Base-by-base conservation (phyloP, 2,113 vertebrate species). In the Emydocephalus ijimae region DNA sequence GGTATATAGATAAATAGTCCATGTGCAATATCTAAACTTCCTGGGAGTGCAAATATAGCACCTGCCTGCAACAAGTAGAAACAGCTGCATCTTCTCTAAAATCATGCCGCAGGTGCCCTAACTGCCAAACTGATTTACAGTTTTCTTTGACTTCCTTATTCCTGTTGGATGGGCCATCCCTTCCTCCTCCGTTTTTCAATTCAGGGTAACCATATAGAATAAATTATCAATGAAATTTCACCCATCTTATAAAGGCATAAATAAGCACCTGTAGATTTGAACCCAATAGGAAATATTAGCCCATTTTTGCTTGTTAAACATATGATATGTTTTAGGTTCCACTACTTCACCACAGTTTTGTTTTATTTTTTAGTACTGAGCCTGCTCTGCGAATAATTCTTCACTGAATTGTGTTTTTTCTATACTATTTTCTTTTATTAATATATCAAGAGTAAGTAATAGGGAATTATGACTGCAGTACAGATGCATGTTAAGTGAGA, bases 371-470 rank as follows among this genome's bases (percentile, higher is more conserved):
- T 98, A 98, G 97, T 96, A 52, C 96, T 97, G 98, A 96, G 95
- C 97, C 97, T 96, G 96, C 96, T 95, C 96, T 98, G 93, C 95
- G 95, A 94, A 98, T 98, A 96, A 97, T 98, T 97, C 97, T 98
- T 95, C 96, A 98, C 94, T 98, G 97, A 97, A 48, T 94, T 96
- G 55, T 57, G 18, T 95, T 95, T 96, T 96, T 96, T 95, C 96
- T 95, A 93, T 96, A 93, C 95, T 94, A 92, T 96, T 91, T 96
- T 90, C 5, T 50, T 90, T 90, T 55, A 97, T 98, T 96, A 14
- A 93, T 94, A 96, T 97, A 94, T 92, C 96, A 96, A 96, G 96
- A 97, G 98, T 98, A 98, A 98, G 98, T 98, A 98, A 94, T 94
- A 97, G 96, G 94, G 87, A 91, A 94, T 94, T 95, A 90, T 93